Percentiles rank a stretch among this genome's conserved stretches.
phyloP scores from a whole-genome alignment of 2,113 vertebrate genomes.

The Dasypus novemcinctus region DNA sequence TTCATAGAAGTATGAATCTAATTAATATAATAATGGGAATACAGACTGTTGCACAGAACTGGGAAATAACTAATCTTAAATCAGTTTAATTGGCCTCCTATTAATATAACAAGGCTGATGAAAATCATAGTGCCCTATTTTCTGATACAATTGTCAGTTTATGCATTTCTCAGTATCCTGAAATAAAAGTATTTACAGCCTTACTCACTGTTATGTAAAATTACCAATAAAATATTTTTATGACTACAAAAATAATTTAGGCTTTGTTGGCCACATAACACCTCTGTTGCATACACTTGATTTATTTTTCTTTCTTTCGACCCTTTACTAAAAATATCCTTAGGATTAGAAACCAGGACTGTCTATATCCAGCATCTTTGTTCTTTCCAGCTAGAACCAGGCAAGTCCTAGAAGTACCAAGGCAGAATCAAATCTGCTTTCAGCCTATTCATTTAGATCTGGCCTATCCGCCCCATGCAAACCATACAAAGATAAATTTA shows the following conservation, averaged over 20 bases:
- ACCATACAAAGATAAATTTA: not conserved
- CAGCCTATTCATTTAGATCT: not conserved
- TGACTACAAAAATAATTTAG: not conserved
- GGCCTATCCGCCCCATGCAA: not conserved
- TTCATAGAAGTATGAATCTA: too few relatives aligned
- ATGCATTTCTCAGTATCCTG: too few relatives aligned
- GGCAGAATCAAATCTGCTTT: not conserved
- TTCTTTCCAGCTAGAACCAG: not conserved
- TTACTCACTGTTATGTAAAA: too few relatives aligned
- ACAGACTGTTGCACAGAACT: too few relatives aligned
- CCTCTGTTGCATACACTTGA: not conserved
- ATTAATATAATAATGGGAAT: too few relatives aligned
- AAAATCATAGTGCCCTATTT: constrained; percentile 76
- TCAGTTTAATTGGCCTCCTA: not conserved
- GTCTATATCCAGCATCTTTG: not conserved
- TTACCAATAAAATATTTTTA: too few relatives aligned
- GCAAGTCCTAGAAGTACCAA: not conserved
- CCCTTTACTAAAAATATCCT: not conserved
- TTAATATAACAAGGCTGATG: constrained; percentile 75
- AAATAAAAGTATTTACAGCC: too few relatives aligned
- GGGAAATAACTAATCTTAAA: too few relatives aligned
- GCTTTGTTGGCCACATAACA: not conserved
- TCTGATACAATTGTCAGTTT: constrained; percentile 9
- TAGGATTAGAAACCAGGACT: not conserved
- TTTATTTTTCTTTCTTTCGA: not conserved